These are phyloP conservation scores for Brachystomella parvula DNA, from an alignment of 1,140 invertebrate species.

Conservation along the genomic window DNA sequence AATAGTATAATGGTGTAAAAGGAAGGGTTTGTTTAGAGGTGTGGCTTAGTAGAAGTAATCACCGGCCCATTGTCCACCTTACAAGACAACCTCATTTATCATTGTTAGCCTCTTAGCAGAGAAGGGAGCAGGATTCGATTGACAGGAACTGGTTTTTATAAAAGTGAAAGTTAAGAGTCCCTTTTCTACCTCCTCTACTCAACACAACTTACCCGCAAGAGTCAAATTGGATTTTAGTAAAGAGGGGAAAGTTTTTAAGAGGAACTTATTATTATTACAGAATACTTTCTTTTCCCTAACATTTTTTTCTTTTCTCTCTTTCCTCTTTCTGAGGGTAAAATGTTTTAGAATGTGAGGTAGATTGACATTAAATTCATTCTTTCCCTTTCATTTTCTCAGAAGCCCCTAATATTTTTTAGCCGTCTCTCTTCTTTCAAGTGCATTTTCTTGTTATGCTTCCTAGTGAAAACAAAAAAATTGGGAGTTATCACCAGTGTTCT, in stretches of 20 bases:
- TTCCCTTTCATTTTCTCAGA: not conserved
- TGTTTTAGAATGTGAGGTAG: too few species aligned
- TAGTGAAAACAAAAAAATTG: not conserved
- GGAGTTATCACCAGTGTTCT: not conserved
- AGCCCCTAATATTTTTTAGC: too few species aligned
- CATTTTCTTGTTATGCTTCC: not conserved
- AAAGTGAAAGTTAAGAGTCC: not conserved
- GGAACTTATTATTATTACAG: conserved; percentile 8
- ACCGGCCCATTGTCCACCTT: conserved; percentile 1
- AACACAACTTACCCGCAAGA: too few species aligned
- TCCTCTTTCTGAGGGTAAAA: too few species aligned
- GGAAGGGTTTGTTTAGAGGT: not conserved
- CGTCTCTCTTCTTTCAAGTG: not conserved
- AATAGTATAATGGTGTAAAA: not conserved
- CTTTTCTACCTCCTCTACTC: too few species aligned
- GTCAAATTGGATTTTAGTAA: not conserved
- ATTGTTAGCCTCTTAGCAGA: not conserved
- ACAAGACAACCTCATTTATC: not conserved
- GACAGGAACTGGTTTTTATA: not conserved
- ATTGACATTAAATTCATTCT: conserved; percentile 10
- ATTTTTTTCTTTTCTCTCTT: not conserved
- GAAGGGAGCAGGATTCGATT: too few species aligned
- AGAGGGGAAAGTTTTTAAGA: not conserved
- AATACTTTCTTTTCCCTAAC: not conserved
- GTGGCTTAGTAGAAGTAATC: not conserved